Evolutionary conservation across 2,113 vertebrate genomes (phyloP).

Genomic region (Phodopus roborovskii): DNA sequence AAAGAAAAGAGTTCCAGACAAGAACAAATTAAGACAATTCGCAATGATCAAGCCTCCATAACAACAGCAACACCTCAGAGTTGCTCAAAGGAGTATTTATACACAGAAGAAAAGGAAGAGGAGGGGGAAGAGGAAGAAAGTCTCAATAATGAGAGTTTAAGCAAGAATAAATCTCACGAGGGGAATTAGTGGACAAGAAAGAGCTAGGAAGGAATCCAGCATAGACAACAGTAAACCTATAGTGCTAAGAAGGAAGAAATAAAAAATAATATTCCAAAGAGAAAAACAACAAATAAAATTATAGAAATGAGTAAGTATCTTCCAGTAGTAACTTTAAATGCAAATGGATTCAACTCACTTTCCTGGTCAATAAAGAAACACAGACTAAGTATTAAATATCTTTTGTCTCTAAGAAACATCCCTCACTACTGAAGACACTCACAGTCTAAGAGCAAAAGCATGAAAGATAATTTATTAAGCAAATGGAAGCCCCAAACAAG

Average conservation of each 20-base stretch:
- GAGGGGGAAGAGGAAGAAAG: too few species aligned
- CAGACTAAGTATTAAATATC: neutral
- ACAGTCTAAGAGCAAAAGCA: neutral
- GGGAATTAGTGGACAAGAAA: neutral
- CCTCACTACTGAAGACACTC: neutral
- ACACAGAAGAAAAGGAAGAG: too few species aligned
- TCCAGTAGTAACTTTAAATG: neutral
- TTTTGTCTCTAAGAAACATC: neutral
- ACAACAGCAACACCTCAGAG: neutral
- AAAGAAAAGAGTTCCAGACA: neutral
- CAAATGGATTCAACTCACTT: neutral
- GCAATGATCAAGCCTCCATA: too few species aligned
- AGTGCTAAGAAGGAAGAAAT: neutral
- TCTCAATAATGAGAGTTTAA: neutral
- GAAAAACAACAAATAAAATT: neutral
- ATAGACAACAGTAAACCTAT: neutral
- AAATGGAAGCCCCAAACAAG: neutral
- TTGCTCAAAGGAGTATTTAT: neutral
- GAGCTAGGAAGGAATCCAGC: neutral
- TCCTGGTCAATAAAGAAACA: neutral
- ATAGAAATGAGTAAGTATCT: neutral
- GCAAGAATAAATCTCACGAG: neutral
- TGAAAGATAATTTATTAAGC: neutral
- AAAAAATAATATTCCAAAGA: neutral
- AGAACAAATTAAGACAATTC: too few species aligned